Base-by-base conservation (phyloP, 2,888 invertebrate species). In the Himalopsyche anomala region DNA sequence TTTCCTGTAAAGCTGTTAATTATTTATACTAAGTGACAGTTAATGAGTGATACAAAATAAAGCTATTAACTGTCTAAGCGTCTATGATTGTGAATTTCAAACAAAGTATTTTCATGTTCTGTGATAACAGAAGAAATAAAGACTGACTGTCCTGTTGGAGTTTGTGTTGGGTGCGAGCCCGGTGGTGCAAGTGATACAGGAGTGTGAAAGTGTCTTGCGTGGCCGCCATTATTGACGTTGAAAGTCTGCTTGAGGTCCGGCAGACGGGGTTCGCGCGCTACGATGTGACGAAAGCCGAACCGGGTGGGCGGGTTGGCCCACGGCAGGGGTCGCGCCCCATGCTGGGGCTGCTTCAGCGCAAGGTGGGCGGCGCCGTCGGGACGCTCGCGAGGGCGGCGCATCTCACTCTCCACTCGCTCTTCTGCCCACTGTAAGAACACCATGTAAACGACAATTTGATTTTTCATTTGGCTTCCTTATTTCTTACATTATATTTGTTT, bases 311-410 rank as follows among this genome's bases (percentile, higher is more conserved):
- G 55, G 81, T 55, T 86, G 87, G 86, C 82, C 74, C 85, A 55
- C 55, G 56, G 84, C 84, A 36, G 62, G 62, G 81, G 81, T 81
- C 55, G 55, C 79, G 84, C 17, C 81, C 84, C 84, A 45, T 56
- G 81, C 55, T 80, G 87, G 85, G 79, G 91, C 91, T 91, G 89
- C 90, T 92, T 89, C 91, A 92, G 86, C 90, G 90, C 87, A 92
- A 92, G 90, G 91, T 92, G 89, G 92, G 92, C 89, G 90, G 89
- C 89, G 91, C 92, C 84, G 89, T 92, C 84, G 91, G 91, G 89
- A 90, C 91, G 85, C 89, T 92, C 86, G 90, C 91, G 87, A 91
- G 91, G 89, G 91, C 92, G 90, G 92, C 92, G 85, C 92, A 92
- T 89, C 91, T 91, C 87, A 91, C 92, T 79, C 90, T 92, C 89